These are phyloP conservation scores for Psococerastis gibbosa DNA, from an alignment of 2,888 invertebrate genomes.

Conservation along the genomic window DNA sequence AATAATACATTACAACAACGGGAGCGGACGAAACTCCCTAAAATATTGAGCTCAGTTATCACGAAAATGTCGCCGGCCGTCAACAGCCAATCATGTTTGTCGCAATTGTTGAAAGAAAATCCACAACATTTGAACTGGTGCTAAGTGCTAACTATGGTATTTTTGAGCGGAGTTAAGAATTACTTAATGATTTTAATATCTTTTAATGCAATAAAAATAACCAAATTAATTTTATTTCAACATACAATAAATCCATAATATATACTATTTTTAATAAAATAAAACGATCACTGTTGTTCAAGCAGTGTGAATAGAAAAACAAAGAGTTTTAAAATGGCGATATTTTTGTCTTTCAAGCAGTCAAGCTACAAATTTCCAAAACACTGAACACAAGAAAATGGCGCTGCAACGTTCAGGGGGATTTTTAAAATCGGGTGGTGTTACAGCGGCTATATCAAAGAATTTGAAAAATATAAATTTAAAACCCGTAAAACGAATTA, in stretches of 20 bases:
- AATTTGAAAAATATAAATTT: slow-evolving; percentile 52
- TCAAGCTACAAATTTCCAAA: no score
- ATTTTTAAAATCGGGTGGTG: slow-evolving; percentile 41
- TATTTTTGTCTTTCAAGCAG: neutral
- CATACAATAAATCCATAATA: no score
- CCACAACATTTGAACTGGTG: neutral
- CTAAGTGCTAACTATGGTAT: no score
- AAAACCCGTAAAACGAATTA: slow-evolving; percentile 57
- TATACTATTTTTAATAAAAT: no score
- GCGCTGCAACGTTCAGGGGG: slow-evolving; percentile 54
- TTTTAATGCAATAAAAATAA: no score
- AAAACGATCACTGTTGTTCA: neutral
- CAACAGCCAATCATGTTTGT: neutral
- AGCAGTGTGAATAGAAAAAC: neutral
- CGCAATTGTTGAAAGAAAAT: neutral
- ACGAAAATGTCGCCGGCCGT: neutral
- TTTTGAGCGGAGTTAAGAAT: no score
- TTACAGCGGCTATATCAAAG: slow-evolving; percentile 51
- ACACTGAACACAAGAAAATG: slow-evolving; percentile 38
- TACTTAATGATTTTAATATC: no score
- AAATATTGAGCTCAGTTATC: slow-evolving; percentile 7
- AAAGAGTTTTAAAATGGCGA: neutral
- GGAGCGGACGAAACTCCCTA: neutral
- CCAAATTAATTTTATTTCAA: no score
- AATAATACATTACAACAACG: slow-evolving; percentile 3